A percentile compares a stretch with the other conserved stretches of the same genome.
Evolutionary conservation across 2,113 vertebrate genomes (phyloP).

Genomic region (Terrapene triunguis): DNA sequence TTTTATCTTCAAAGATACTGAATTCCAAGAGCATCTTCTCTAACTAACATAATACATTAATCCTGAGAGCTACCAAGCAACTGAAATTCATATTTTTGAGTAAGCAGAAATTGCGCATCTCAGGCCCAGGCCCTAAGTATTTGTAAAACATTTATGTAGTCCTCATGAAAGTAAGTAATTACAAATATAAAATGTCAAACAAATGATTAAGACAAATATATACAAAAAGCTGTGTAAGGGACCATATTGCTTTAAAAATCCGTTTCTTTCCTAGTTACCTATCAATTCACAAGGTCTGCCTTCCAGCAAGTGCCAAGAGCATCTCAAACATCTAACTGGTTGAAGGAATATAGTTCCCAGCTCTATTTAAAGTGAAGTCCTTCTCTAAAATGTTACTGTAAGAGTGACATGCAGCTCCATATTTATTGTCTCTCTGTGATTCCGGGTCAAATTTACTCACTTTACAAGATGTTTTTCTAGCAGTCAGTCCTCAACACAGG

Average conservation of each 20-base stretch:
- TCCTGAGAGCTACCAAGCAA: background rate
- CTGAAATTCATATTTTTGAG: background rate
- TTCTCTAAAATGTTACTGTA: background rate
- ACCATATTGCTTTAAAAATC: background rate
- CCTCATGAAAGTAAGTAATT: background rate
- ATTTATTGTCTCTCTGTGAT: background rate
- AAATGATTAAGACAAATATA: background rate
- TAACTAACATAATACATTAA: background rate
- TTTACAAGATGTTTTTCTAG: slow-evolving; percentile 26
- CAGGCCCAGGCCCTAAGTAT: background rate
- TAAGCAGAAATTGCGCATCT: background rate
- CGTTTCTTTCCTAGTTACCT: background rate
- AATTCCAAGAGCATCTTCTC: background rate
- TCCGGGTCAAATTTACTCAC: background rate
- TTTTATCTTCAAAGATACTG: background rate
- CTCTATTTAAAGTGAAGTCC: background rate
- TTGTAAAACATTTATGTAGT: background rate
- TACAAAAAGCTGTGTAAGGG: fast-evolving
- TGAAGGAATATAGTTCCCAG: background rate
- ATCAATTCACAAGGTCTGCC: background rate
- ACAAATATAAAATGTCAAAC: background rate
- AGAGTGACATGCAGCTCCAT: background rate
- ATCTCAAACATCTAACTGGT: background rate
- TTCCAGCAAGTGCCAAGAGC: background rate
- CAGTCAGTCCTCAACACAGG: background rate